A percentile compares a stretch with the other conserved stretches of the same genome.
Conservation (phyloP, 64 coral and sea anemone genomes). For the Hydrozoanthus tunicans region DNA sequence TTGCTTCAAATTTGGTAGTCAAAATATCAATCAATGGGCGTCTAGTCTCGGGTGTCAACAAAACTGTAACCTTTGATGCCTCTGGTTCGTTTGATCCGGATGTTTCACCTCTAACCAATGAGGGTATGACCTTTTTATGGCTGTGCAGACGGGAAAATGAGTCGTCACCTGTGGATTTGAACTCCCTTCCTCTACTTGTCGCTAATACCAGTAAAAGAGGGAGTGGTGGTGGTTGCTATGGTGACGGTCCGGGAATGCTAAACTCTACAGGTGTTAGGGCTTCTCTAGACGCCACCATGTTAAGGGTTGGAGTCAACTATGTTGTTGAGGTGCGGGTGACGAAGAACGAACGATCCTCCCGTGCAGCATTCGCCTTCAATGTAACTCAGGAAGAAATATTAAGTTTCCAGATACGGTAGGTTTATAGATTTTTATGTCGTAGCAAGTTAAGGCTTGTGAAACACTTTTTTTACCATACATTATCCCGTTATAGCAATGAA, state of each 20-base stretch:
- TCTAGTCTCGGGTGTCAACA: conserved; percentile 10
- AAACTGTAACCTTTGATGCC: conserved; percentile 29
- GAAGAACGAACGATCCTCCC: neutral
- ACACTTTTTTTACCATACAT: no score
- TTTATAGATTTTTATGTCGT: neutral
- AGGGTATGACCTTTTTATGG: conserved; percentile 42
- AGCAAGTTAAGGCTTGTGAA: no score
- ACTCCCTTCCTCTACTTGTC: neutral
- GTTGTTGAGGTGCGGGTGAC: conserved; percentile 29
- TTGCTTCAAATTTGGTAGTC: neutral
- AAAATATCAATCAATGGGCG: conserved; percentile 1
- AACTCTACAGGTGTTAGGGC: conserved; percentile 1
- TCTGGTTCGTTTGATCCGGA: conserved; percentile 35
- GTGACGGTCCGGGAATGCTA: conserved; percentile 28
- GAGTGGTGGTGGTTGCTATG: conserved; percentile 43
- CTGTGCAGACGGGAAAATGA: conserved; percentile 17
- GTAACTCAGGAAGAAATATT: neutral
- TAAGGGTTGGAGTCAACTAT: conserved; percentile 14
- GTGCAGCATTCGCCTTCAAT: neutral
- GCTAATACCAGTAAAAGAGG: neutral
- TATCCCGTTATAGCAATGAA: no score
- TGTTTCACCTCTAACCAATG: conserved; percentile 8
- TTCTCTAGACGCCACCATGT: neutral
- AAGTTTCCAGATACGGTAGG: conserved; percentile 19
- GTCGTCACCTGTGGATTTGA: neutral